These are phyloP conservation scores for Drosophila busckii DNA, from an alignment of 1,140 invertebrate species.

Conservation along the genomic window DNA sequence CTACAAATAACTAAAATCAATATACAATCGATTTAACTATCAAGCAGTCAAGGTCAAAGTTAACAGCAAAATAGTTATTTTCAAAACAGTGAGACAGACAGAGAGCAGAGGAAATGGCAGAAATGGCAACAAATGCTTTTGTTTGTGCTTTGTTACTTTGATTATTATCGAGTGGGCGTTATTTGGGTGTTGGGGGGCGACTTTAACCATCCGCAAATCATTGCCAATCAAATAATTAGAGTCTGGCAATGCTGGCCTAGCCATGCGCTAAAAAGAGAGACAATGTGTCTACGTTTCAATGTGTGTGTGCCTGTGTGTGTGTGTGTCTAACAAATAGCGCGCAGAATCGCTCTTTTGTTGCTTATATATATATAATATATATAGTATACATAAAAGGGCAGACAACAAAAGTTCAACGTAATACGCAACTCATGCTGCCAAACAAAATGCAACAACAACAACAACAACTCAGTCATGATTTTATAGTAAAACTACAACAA, in stretches of 20 bases:
- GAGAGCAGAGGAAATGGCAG: too few relatives aligned
- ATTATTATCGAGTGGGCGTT: too few relatives aligned
- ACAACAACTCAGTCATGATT: constrained; percentile 11
- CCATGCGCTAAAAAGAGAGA: constrained; percentile 33
- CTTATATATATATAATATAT: constrained; percentile 26
- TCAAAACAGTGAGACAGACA: too few relatives aligned
- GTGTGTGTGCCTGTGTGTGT: constrained; percentile 5
- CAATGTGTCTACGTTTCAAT: constrained; percentile 7
- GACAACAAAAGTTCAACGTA: constrained; percentile 48
- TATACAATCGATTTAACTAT: too few relatives aligned
- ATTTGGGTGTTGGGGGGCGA: not conserved
- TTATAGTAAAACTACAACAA: constrained; percentile 8
- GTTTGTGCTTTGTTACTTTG: too few relatives aligned
- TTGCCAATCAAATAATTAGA: constrained; percentile 58
- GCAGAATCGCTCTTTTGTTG: constrained; percentile 56
- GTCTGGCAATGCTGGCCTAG: constrained; percentile 46
- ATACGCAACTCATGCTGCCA: constrained; percentile 18
- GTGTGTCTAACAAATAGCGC: constrained; percentile 29
- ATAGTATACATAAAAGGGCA: constrained; percentile 38
- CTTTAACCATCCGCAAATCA: constrained; percentile 34
- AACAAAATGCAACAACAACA: constrained; percentile 12
- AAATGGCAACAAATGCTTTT: too few relatives aligned
- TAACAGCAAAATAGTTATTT: too few relatives aligned
- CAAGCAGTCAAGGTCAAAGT: too few relatives aligned
- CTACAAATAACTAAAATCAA: too few relatives aligned